Evolutionary conservation across 1,140 invertebrate genomes (phyloP), one percentile per base, ranked within the genome.

Genomic region (Aphaenogaster ashmeadi): DNA sequence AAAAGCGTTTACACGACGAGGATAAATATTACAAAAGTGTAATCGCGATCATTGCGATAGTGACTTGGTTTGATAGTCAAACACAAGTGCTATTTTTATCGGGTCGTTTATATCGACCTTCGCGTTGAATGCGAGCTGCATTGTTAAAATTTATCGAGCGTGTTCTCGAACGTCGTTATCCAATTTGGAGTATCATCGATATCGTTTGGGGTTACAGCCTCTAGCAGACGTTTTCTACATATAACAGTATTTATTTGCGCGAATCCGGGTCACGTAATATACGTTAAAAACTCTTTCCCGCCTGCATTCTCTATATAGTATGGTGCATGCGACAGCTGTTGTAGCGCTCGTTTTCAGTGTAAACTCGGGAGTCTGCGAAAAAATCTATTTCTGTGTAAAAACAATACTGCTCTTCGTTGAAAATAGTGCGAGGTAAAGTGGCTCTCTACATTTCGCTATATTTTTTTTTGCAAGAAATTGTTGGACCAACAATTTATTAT

Each of bases 181-280:
- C 69, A 84, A 84, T 84, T 74, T 74, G 27, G 33, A 84, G 80
- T 84, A 74, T 62, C 80, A 84, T 84, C 41, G 54, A 84, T 75
- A 50, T 74, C 41, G 80, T 74, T 84, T 60, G 80, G 41, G 41
- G 38, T 84, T 84, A 74, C 54, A 75, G 41, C n/a, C n/a, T 58
- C 66, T 38, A 60, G 27, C 69, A 84, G 54, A 74, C 80, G 33
- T 60, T 72, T 15, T 81, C 54, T 74, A 69, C 80, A 60, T 84
- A 74, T 84, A 84, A 84, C 69, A 27, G 27, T 75, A 84, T 84
- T 84, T 84, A 75, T 84, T 84, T 84, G 44, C 41, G 33, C 21
- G 27, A 75, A 84, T 75, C 38, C 11, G 18, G 80, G 80, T 84
- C 80, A 84, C 54, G 54, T 74, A 84, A 84, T 84, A 84, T 75